Evolutionary conservation across 2,797 vertebrate species (phyloP).

Genomic region (Cygnus olor): DNA sequence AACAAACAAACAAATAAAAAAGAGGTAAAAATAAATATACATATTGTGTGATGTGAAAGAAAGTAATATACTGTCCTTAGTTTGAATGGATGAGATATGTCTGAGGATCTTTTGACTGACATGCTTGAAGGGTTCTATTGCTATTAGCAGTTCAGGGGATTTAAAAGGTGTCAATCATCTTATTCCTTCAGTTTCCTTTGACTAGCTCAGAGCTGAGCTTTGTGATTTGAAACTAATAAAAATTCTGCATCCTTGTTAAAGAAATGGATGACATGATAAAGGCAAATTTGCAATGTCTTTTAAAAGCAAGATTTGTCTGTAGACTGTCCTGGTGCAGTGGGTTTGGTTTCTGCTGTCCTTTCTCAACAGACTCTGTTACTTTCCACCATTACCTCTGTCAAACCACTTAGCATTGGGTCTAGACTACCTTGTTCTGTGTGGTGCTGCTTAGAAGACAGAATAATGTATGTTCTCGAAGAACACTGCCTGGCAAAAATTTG

Average conservation of each 20-base stretch:
- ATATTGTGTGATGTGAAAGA: background rate
- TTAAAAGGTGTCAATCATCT: background rate
- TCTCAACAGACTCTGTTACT: background rate
- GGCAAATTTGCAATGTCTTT: background rate
- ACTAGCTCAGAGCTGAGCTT: background rate
- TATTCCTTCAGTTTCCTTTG: background rate
- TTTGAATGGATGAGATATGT: background rate
- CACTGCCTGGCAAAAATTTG: background rate
- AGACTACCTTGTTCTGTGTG: background rate
- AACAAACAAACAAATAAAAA: background rate
- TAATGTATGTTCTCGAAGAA: background rate
- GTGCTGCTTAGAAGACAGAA: background rate
- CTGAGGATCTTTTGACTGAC: background rate
- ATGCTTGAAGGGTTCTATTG: background rate
- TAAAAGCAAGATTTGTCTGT: background rate
- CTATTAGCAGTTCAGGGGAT: background rate
- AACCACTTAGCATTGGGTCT: background rate
- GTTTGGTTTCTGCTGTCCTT: background rate
- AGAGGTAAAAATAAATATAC: background rate
- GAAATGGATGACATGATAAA: background rate
- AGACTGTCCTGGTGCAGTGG: background rate
- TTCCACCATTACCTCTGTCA: background rate
- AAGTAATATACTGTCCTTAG: background rate
- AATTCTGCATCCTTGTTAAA: background rate
- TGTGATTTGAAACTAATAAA: background rate